Evolutionary conservation across 1,140 invertebrate genomes (phyloP).

Genomic region (Tachypleus tridentatus): DNA sequence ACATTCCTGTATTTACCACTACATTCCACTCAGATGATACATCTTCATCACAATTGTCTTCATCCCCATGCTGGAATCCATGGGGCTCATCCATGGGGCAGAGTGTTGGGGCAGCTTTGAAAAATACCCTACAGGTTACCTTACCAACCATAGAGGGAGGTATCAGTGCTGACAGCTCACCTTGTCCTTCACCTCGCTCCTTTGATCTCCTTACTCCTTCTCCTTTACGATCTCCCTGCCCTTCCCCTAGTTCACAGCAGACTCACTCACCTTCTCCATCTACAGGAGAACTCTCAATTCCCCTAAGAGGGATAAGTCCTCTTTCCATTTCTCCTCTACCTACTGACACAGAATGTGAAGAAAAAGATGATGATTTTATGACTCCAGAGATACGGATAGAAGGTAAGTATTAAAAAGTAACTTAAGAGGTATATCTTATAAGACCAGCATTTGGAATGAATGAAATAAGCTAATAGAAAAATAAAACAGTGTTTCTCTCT

Average conservation of each 20-base stretch:
- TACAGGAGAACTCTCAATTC: too few species aligned
- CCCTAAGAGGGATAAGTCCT: too few species aligned
- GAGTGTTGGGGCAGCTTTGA: slow-evolving; percentile 18
- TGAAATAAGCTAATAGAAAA: too few species aligned
- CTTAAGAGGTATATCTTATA: too few species aligned
- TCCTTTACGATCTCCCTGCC: slow-evolving; percentile 12
- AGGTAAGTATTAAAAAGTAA: too few species aligned
- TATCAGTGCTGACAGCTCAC: slow-evolving; percentile 19
- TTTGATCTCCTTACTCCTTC: slow-evolving; percentile 9
- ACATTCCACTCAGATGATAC: slow-evolving; percentile 8
- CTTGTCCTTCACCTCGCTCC: slow-evolving; percentile 18
- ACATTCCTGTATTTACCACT: neutral
- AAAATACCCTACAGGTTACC: slow-evolving; percentile 19
- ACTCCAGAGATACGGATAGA: too few species aligned
- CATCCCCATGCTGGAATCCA: slow-evolving; percentile 13
- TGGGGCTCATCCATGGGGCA: slow-evolving; percentile 20
- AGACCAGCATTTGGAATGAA: too few species aligned
- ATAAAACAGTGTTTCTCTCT: too few species aligned
- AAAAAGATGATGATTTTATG: too few species aligned
- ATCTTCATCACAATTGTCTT: slow-evolving; percentile 3
- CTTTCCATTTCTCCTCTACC: too few species aligned
- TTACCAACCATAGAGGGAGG: slow-evolving; percentile 20
- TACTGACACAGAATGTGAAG: too few species aligned
- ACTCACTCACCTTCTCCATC: neutral
- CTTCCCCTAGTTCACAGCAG: neutral